These are phyloP conservation scores for Macaria notata DNA, from an alignment of 2,888 invertebrate genomes.

Conservation along the genomic window DNA sequence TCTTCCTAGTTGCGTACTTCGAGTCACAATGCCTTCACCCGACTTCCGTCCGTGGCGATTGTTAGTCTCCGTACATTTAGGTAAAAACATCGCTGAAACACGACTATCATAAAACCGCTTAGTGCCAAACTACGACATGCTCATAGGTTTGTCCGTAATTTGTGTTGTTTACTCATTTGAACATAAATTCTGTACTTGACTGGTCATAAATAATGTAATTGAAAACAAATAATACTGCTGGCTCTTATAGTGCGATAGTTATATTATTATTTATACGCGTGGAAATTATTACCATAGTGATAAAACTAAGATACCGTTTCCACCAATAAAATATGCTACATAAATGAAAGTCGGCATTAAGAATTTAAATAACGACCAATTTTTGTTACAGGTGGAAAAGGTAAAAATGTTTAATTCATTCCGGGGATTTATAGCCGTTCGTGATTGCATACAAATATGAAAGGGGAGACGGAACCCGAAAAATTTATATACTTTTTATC, in stretches of 20 bases:
- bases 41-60: slow-evolving; percentile 57
- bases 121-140: slow-evolving; percentile 23
- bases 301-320: no score
- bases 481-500: slow-evolving; percentile 58
- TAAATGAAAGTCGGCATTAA: slow-evolving; percentile 21
- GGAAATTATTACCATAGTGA: no score
- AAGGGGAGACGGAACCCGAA: slow-evolving; percentile 48
- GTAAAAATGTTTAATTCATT: slow-evolving; percentile 37
- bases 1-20: slow-evolving; percentile 63
- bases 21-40: slow-evolving; percentile 47
- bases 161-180: slow-evolving; percentile 19
- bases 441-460: slow-evolving; percentile 56
- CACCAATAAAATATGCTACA: slow-evolving; percentile 10
- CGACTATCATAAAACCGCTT: slow-evolving; percentile 16
- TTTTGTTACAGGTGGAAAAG: slow-evolving; percentile 30
- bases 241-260: neutral
- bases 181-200: slow-evolving; percentile 15
- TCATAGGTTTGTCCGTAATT: slow-evolving; percentile 19
- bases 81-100: slow-evolving; percentile 25
- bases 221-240: no score
- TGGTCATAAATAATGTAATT: no score
- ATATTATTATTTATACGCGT: no score
- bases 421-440: slow-evolving; percentile 50
- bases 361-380: slow-evolving; percentile 30
- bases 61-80: slow-evolving; percentile 28